A percentile compares a stretch with the other conserved stretches of the same genome.
These are phyloP conservation scores for Thamnophis elegans DNA, from an alignment of 2,797 vertebrate species.

Conservation along the genomic window DNA sequence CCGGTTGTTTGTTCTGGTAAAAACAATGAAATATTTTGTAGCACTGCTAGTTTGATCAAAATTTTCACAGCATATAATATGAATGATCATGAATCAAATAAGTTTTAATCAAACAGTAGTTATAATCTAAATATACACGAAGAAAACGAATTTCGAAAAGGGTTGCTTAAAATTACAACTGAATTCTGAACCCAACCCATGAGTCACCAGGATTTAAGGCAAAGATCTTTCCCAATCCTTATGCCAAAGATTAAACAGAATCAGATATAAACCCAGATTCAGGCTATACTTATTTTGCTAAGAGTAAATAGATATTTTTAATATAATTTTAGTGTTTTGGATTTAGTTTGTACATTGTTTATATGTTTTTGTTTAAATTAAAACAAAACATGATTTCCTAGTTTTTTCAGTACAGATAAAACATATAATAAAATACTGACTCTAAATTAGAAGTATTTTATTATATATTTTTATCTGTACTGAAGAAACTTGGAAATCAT, in stretches of 20 bases:
- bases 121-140: not conserved
- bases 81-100: not conserved
- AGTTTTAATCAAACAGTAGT: not conserved
- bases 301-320: not conserved
- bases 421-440: not conserved
- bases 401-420: not conserved
- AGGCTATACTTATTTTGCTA: not conserved
- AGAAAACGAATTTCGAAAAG: not conserved
- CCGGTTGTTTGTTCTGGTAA: not conserved
- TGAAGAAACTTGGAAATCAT: not conserved
- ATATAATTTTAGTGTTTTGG: not conserved
- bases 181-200: not conserved
- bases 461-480: not conserved
- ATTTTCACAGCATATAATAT: not conserved
- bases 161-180: not conserved
- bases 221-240: not conserved
- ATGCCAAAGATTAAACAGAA: not conserved
- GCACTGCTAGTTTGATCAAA: not conserved
- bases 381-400: not conserved
- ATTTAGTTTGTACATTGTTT: not conserved
- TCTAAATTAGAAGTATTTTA: not conserved
- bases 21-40: not conserved
- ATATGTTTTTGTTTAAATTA: not conserved
- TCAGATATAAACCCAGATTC: not conserved
- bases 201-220: not conserved